phyloP scores from a whole-genome alignment of 2,888 invertebrate genomes.

The Eupsilia transversa region DNA sequence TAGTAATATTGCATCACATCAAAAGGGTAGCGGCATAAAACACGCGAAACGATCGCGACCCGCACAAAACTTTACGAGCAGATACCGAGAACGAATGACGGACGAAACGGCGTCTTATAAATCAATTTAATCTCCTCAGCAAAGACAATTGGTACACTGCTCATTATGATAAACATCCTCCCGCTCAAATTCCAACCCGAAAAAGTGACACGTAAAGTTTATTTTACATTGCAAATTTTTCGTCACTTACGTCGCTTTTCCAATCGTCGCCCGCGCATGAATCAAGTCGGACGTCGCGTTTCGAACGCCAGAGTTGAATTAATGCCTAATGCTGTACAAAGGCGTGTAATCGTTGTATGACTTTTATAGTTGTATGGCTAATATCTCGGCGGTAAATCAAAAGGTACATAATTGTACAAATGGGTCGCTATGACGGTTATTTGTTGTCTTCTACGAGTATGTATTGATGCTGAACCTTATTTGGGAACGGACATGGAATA shows the following conservation, averaged over 20 bases:
- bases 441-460: constrained; percentile 57
- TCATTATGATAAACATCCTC: constrained; percentile 54
- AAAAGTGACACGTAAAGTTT: constrained; percentile 45
- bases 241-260: constrained; percentile 65
- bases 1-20: constrained; percentile 83
- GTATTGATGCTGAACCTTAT: constrained; percentile 64
- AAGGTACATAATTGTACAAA: constrained; percentile 78
- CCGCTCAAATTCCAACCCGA: constrained; percentile 47
- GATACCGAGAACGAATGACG: constrained; percentile 82
- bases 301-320: constrained; percentile 74
- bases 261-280: constrained; percentile 79
- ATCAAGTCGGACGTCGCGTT: constrained; percentile 79
- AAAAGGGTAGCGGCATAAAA: constrained; percentile 77
- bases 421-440: constrained; percentile 68
- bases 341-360: constrained; percentile 85
- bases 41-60: constrained; percentile 76
- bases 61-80: constrained; percentile 80
- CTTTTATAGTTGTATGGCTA: constrained; percentile 78
- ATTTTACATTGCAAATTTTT: constrained; percentile 50
- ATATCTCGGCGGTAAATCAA: constrained; percentile 82
- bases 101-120: constrained; percentile 84
- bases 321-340: constrained; percentile 83
- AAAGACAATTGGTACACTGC: constrained; percentile 84
- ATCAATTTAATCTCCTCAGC: constrained; percentile 86
- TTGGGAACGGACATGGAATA: constrained; percentile 56